phyloP scores from a whole-genome alignment of 2,888 invertebrate species.

The Leptothorax acervorum region DNA sequence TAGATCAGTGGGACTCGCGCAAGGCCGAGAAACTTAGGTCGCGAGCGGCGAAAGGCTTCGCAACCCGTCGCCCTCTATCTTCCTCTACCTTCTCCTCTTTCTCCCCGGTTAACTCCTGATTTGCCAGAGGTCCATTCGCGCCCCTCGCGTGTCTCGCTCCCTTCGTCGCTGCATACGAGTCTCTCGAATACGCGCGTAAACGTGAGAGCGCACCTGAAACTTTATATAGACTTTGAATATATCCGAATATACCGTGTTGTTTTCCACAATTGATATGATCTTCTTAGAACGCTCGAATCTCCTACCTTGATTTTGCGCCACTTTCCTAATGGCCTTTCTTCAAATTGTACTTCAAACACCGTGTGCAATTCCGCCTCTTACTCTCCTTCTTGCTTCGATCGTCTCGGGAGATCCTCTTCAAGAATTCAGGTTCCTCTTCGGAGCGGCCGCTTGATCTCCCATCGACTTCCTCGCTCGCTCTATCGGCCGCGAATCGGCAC shows the following conservation, averaged over 20 bases:
- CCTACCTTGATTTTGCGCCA: constrained; percentile 4
- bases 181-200: neutral
- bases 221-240: neutral
- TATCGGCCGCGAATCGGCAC: constrained; percentile 50
- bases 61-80: constrained; percentile 1
- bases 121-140: neutral
- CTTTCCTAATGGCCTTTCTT: neutral
- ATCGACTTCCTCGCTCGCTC: constrained; percentile 7
- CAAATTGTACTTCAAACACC: neutral
- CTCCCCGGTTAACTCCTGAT: neutral
- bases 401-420: neutral
- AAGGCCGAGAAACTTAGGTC: constrained; percentile 66
- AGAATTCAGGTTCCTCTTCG: neutral
- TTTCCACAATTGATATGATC: neutral
- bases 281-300: neutral
- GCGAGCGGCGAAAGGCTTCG: constrained; percentile 53
- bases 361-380: no score
- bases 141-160: no score
- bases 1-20: constrained; percentile 73
- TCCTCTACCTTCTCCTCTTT: neutral
- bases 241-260: neutral
- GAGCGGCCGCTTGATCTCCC: neutral
- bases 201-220: neutral
- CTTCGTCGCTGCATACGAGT: no score
- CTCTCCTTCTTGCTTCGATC: no score